phyloP scores from a whole-genome alignment of 2,888 invertebrate species.

The Rosalia funebris region DNA sequence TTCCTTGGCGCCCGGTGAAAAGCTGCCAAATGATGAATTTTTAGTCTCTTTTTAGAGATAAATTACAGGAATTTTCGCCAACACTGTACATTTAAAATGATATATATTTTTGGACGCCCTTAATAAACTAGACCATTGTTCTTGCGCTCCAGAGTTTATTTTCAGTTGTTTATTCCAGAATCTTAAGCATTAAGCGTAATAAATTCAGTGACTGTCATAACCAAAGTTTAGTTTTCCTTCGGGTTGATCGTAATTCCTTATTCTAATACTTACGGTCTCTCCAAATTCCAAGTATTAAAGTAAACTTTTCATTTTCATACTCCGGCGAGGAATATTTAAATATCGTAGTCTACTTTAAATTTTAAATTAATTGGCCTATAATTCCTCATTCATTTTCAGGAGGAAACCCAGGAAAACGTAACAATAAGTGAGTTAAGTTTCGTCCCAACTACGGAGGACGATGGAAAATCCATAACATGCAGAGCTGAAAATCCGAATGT shows the following conservation, averaged over 20 bases:
- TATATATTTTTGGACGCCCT: slow-evolving; percentile 8
- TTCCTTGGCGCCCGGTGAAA: background rate
- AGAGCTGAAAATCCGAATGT: slow-evolving; percentile 92
- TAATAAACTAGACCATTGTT: slow-evolving; percentile 34
- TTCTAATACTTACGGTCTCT: slow-evolving; percentile 46
- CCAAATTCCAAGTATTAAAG: slow-evolving; percentile 41
- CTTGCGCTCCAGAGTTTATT: slow-evolving; percentile 26
- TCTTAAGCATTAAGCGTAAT: slow-evolving; percentile 42
- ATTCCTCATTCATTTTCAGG: slow-evolving; percentile 68
- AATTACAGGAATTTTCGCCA: background rate
- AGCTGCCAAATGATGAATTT: background rate
- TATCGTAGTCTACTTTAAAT: slow-evolving; percentile 50
- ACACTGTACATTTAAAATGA: slow-evolving; percentile 10
- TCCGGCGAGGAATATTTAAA: slow-evolving; percentile 47
- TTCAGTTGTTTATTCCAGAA: slow-evolving; percentile 38
- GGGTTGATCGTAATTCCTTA: slow-evolving; percentile 45
- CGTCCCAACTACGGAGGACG: slow-evolving; percentile 88
- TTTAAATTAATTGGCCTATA: slow-evolving; percentile 56
- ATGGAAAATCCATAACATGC: slow-evolving; percentile 88
- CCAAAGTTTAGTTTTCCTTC: slow-evolving; percentile 42
- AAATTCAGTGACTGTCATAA: slow-evolving; percentile 47
- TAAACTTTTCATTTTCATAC: slow-evolving; percentile 41
- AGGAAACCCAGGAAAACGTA: slow-evolving; percentile 82
- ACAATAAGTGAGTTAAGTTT: slow-evolving; percentile 89
- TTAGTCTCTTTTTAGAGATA: slow-evolving; percentile 2